phyloP scores from a whole-genome alignment of 2,113 vertebrate genomes.

The Leucoraja erinaceus region DNA sequence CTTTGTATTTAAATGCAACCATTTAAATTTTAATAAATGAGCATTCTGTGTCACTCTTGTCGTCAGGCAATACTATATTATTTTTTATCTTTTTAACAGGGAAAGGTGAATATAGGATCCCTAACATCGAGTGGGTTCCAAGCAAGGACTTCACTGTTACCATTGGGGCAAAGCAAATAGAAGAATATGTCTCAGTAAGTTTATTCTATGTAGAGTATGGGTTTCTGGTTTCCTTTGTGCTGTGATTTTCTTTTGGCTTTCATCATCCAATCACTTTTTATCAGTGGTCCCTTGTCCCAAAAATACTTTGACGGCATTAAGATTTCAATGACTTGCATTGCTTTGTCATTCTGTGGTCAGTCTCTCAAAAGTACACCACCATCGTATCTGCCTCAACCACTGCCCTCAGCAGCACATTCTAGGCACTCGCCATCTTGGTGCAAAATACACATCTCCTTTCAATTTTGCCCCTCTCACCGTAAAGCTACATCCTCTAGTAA shows the following conservation, averaged over 20 bases:
- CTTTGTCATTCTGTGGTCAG: neutral
- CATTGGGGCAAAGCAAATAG: slow-evolving; percentile 58
- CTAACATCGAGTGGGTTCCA: slow-evolving; percentile 54
- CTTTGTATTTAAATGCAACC: neutral
- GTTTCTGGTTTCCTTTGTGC: neutral
- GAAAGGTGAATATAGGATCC: neutral
- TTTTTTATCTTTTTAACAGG: neutral
- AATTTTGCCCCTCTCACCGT: no score
- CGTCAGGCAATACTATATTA: neutral
- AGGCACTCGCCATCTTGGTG: no score
- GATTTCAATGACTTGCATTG: no score
- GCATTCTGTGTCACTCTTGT: neutral
- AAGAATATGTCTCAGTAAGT: slow-evolving; percentile 60
- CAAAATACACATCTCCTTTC: no score
- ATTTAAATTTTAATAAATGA: neutral
- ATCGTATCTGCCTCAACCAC: no score
- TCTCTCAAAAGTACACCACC: neutral
- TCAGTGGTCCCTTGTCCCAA: neutral
- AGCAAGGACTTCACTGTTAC: slow-evolving; percentile 62
- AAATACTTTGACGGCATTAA: neutral
- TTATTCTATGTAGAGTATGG: neutral
- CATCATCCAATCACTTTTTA: no score
- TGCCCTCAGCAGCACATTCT: no score
- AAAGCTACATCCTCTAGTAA: no score
- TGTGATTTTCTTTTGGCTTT: neutral